Base-by-base conservation (phyloP, 2,888 invertebrate species). In the Melitaea athalia region DNA sequence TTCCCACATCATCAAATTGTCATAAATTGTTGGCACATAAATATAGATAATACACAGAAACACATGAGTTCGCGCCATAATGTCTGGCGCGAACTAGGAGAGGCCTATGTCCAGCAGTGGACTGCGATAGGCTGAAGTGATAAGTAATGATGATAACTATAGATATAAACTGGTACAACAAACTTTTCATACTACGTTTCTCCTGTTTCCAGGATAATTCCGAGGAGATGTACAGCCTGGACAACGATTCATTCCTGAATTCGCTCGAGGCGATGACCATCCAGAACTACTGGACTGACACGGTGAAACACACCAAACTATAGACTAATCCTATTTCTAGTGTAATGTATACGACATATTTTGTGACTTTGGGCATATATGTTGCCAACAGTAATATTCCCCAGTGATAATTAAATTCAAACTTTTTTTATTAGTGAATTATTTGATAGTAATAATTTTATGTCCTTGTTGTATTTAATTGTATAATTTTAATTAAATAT, bases 211-310 rank as follows among this genome's bases (percentile, higher is more conserved):
- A 98, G 98, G 98, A 98, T 86, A 97, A 97, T 84, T 97, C 97
- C 7, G 98, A 98, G 89, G 98, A 98, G 91, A 97, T 98, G 97
- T 97, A 97, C 90, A 98, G 98, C 81, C 91, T 98, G 89, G 98
- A 98, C 92, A 98, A 98, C 86, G 98, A 98, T 86, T 98, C 98
- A 72, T 98, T 98, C 93, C 94, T 98, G 71, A 98, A 98, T 91
- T 98, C 98, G 71, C 90, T 98, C 78, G 98, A 98, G 91, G 97
- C 97, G 76, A 97, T 98, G 97, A 97, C 98, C 77, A 97, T 98
- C 84, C 97, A 97, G 87, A 98, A 98, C 91, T 97, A 97, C 85
- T 98, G 98, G 97, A 97, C 97, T 64, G 97, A 97, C 88, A 97
- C 96, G 77, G 97, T 97, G 75, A 97, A 97, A 87, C 97, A 97